These are phyloP conservation scores for Onthophagus taurus DNA, from an alignment of 1,140 invertebrate genomes.

Conservation along the genomic window DNA sequence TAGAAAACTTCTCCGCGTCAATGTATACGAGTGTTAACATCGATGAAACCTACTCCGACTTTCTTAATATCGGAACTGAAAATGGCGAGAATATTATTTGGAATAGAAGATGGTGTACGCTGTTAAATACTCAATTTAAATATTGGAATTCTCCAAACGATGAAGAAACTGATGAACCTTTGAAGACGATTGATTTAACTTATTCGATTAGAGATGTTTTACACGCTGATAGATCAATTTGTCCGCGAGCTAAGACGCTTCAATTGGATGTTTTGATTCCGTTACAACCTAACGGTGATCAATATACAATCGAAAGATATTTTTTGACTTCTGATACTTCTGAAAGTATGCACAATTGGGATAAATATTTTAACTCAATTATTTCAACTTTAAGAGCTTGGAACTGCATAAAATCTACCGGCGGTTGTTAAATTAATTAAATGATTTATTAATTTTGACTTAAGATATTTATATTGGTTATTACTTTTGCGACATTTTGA, in stretches of 20 bases:
- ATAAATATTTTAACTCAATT: conserved; percentile 35
- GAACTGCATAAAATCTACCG: conserved; percentile 24
- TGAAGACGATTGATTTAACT: conserved; percentile 33
- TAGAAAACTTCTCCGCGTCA: not conserved
- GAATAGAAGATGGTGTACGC: conserved; percentile 38
- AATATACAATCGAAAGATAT: conserved; percentile 14
- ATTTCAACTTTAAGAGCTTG: conserved; percentile 31
- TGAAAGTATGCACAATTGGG: conserved; percentile 36
- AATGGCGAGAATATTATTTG: conserved; percentile 27
- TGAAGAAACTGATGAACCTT: conserved; percentile 28
- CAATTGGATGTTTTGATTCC: conserved; percentile 32
- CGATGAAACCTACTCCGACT: conserved; percentile 29
- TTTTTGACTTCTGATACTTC: conserved; percentile 33
- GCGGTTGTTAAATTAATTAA: not conserved
- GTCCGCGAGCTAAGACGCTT: conserved; percentile 36
- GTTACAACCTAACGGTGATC: conserved; percentile 9
- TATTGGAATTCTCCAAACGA: conserved; percentile 41
- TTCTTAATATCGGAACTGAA: conserved; percentile 36
- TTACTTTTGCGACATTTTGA: not conserved
- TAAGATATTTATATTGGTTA: no score
- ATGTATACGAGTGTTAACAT: conserved; percentile 29
- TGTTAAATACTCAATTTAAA: conserved; percentile 30
- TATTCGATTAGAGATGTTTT: conserved; percentile 27
- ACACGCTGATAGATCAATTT: conserved; percentile 29
- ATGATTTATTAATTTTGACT: not conserved